Base-by-base conservation (phyloP, 1,140 invertebrate genomes). In the Latrodectus geometricus region DNA sequence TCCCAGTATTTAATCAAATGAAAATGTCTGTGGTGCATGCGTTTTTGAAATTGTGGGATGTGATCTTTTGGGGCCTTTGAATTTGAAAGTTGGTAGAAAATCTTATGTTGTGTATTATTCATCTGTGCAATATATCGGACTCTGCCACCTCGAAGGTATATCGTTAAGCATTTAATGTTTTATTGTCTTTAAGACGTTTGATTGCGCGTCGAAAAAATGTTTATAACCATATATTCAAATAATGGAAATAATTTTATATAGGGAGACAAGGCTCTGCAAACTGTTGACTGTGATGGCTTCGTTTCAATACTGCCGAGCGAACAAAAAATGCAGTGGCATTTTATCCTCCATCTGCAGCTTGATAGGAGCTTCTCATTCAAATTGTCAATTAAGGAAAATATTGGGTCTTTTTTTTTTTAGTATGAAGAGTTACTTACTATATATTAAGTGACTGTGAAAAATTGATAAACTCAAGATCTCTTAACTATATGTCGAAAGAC, bases 131-230 rank as follows among this genome's bases (percentile, higher is more conserved):
- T 88, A 4, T 91, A 91, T 0, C 91, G 89, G 90, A 90, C n/a
- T n/a, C 90, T 89, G 91, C 89, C 91, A 91, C 91, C 90, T 90
- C 89, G 92, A 90, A 91, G 89, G 91, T 88, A 89, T 89, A 11
- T 74, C 35, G 21, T 76, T 79, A 35, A 65, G 66, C 14, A 73
- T 23, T 9, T 15, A 48, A 21, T 8, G 9, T 4, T 73, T 9
- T 73, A 23, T 48, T 23, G 70, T 56, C 54, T 14, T 56, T 56
- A 56, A 56, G 54, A 56, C 54, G 54, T 9, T 56, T 56, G 8
- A 56, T 56, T 56, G 54, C 54, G 54, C 54, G 54, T 9, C 54
- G 54, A 56, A 14, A 14, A 56, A 14, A n/a, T n/a, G 14, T 14
- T 14, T 14, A 9, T 14, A 56, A 14, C 14, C 14, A 56, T 56